Conservation (phyloP, 2,888 invertebrate species). For the Apodemia hepburni region DNA sequence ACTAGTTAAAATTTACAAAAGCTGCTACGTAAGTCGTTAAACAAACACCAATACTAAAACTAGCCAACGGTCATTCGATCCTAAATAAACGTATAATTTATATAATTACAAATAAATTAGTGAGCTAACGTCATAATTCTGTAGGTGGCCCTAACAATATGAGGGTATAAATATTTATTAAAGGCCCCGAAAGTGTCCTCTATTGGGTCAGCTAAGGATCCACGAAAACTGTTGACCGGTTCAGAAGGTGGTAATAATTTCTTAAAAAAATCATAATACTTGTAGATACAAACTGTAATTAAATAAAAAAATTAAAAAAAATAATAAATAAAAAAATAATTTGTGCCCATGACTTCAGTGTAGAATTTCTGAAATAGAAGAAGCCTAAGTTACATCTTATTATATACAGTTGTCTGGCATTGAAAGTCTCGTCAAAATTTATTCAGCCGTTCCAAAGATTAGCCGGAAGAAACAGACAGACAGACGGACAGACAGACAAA, state of each 20-base stretch:
- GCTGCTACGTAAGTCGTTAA: constrained; percentile 7
- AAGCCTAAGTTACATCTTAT: too few species aligned
- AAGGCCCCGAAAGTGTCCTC: constrained; percentile 66
- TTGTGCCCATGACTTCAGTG: too few species aligned
- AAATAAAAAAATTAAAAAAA: too few species aligned
- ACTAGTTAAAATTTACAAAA: not conserved
- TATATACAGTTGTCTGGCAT: too few species aligned
- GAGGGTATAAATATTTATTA: constrained; percentile 76
- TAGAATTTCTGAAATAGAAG: too few species aligned
- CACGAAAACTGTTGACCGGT: constrained; percentile 30
- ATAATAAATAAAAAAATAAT: too few species aligned
- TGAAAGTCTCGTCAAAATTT: too few species aligned
- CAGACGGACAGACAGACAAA: too few species aligned
- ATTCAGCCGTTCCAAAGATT: too few species aligned
- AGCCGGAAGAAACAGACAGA: too few species aligned
- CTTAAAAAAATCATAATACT: too few species aligned
- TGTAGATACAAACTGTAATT: too few species aligned
- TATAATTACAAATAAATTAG: constrained; percentile 48
- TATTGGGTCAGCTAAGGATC: constrained; percentile 54
- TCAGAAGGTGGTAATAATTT: constrained; percentile 39
- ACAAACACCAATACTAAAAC: constrained; percentile 30
- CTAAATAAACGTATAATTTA: constrained; percentile 68
- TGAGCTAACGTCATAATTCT: constrained; percentile 46
- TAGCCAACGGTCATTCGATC: constrained; percentile 35
- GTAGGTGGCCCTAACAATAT: constrained; percentile 54